Percentiles rank a stretch among this genome's conserved stretches.
Conservation (phyloP, 2,113 vertebrate genomes). For the Anhinga rufa region DNA sequence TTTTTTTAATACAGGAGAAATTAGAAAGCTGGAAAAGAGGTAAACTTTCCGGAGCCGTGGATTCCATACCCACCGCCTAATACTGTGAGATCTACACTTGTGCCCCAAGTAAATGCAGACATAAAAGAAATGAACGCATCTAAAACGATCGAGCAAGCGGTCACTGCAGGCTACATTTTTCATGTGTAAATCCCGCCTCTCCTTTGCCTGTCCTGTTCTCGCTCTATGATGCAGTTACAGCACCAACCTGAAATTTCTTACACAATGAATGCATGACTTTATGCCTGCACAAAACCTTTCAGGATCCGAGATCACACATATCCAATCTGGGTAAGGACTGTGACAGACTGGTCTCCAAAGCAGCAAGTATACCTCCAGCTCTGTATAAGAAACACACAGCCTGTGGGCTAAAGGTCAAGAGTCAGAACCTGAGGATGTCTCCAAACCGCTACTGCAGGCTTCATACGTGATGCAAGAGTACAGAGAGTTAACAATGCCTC, state of each 20-base stretch:
- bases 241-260: neutral
- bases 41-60: neutral
- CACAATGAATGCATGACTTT: fast-evolving
- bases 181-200: neutral
- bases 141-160: neutral
- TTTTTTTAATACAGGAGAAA: neutral
- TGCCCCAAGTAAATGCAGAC: neutral
- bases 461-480: neutral
- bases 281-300: neutral
- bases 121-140: neutral
- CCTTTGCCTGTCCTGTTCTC: neutral
- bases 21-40: neutral
- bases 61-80: neutral
- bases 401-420: neutral
- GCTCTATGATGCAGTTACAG: neutral
- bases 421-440: neutral
- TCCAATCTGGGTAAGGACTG: neutral
- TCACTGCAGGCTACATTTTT: neutral
- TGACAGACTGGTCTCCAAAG: neutral
- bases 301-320: neutral
- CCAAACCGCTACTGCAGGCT: neutral
- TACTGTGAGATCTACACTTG: neutral
- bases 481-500: neutral
- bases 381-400: neutral
- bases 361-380: neutral